Percentiles rank a stretch among this genome's conserved stretches.
Evolutionary conservation across 2,888 invertebrate genomes (phyloP).

Genomic region (Orchestes rusci): DNA sequence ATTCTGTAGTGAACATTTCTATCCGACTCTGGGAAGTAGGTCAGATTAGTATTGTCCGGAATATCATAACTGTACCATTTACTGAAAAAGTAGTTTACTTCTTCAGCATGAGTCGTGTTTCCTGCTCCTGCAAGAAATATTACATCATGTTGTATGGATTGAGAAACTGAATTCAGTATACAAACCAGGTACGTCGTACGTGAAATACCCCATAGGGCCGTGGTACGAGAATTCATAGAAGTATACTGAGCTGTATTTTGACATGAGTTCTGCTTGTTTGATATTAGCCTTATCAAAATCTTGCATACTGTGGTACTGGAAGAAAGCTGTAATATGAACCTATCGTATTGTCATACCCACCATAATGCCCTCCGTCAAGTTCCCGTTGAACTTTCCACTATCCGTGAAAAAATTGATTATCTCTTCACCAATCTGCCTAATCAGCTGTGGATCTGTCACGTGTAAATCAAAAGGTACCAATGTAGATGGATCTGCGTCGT

Average conservation of each 20-base stretch:
- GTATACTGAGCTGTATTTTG: slow-evolving; percentile 13
- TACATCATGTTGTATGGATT: neutral
- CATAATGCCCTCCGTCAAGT: slow-evolving; percentile 12
- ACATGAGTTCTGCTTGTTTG: slow-evolving; percentile 18
- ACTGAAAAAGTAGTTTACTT: slow-evolving; percentile 20
- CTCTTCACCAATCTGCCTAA: slow-evolving; percentile 7
- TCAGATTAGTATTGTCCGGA: slow-evolving; percentile 18
- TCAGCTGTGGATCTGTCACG: slow-evolving; percentile 10
- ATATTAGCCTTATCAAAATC: slow-evolving; percentile 21
- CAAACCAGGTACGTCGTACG: slow-evolving; percentile 12
- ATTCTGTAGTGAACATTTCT: slow-evolving; percentile 13
- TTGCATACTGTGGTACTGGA: slow-evolving; percentile 17
- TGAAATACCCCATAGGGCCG: slow-evolving; percentile 17
- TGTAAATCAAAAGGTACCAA: slow-evolving; percentile 19
- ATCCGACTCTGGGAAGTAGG: slow-evolving; percentile 17
- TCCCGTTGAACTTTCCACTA: slow-evolving; percentile 8
- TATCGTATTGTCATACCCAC: no score
- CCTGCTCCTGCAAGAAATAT: slow-evolving; percentile 8
- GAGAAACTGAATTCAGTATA: neutral
- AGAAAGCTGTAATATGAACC: no score
- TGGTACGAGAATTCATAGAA: slow-evolving; percentile 19
- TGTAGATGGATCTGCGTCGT: slow-evolving; percentile 14
- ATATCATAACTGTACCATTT: slow-evolving; percentile 18
- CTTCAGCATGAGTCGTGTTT: slow-evolving; percentile 18
- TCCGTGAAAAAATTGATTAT: slow-evolving; percentile 11